Percentiles rank a stretch among this genome's conserved stretches.
These are phyloP conservation scores for Actinia equina DNA, from an alignment of 64 coral and sea anemone genomes.

Conservation along the genomic window DNA sequence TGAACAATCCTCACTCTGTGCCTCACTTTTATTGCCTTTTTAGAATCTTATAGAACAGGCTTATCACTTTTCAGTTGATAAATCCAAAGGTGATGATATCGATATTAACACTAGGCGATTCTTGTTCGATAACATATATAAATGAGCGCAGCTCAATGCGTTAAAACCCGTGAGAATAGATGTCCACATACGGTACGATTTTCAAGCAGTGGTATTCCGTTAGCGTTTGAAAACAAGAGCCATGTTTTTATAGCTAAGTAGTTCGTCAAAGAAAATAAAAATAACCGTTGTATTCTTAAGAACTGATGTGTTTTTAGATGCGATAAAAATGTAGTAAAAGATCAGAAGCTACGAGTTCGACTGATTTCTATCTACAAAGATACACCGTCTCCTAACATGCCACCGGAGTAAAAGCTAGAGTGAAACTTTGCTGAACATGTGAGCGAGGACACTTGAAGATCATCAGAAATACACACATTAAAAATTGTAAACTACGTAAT, in stretches of 20 bases:
- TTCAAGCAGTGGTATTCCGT: neutral
- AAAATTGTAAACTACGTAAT: no score
- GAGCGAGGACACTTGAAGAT: no score
- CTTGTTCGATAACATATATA: neutral
- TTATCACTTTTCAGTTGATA: neutral
- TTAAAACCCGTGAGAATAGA: neutral
- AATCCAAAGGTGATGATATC: neutral
- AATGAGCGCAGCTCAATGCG: neutral
- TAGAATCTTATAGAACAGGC: no score
- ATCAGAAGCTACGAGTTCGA: neutral
- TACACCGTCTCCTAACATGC: no score
- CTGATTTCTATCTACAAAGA: no score
- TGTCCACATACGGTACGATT: no score
- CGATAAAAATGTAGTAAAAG: neutral
- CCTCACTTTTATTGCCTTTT: no score
- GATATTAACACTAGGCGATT: neutral
- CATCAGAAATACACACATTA: no score
- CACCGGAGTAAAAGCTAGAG: no score
- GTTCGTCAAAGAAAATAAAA: conserved; percentile 1
- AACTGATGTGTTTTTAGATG: neutral
- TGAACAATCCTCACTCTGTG: no score
- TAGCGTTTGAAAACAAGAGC: neutral
- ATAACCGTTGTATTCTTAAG: neutral
- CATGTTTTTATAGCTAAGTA: neutral
- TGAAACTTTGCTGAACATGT: no score